Conservation (phyloP, 2,888 invertebrate genomes). For the Helleia helle region DNA sequence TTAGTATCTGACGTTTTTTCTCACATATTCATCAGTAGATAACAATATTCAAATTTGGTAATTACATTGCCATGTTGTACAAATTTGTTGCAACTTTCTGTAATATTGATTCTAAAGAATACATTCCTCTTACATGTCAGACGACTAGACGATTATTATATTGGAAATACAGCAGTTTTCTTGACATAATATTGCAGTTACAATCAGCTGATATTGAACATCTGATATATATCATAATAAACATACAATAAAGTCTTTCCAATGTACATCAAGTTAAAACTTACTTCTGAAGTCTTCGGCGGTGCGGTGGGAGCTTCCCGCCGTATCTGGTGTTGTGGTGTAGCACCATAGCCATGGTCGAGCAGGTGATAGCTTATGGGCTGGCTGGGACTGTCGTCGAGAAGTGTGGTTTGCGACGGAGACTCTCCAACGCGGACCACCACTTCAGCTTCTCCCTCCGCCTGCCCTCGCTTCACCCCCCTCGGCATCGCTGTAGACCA, state of each 20-base stretch:
- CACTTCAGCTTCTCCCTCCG: conserved; percentile 69
- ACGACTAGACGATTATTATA: too few species aligned
- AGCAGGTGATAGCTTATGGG: conserved; percentile 83
- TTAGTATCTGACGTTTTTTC: too few species aligned
- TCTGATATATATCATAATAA: background rate
- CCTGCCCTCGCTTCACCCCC: conserved; percentile 73
- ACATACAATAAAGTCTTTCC: background rate
- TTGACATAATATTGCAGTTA: too few species aligned
- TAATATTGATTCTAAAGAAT: too few species aligned
- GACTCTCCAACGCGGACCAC: conserved; percentile 67
- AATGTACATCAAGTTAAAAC: conserved; percentile 21
- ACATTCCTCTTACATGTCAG: too few species aligned
- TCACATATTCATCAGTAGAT: too few species aligned
- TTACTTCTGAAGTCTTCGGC: conserved; percentile 73
- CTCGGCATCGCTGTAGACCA: conserved; percentile 72
- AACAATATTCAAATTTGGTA: too few species aligned
- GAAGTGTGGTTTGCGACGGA: conserved; percentile 68
- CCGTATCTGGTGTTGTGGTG: conserved; percentile 80
- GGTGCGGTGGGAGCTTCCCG: conserved; percentile 70
- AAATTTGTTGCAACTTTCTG: too few species aligned
- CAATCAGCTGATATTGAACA: conserved; percentile 7
- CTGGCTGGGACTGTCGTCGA: conserved; percentile 68
- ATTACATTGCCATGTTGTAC: too few species aligned
- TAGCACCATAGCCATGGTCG: conserved; percentile 91
- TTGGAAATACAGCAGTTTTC: too few species aligned